Evolutionary conservation across 2,113 vertebrate genomes (phyloP).

Genomic region (Arizona elegans): DNA sequence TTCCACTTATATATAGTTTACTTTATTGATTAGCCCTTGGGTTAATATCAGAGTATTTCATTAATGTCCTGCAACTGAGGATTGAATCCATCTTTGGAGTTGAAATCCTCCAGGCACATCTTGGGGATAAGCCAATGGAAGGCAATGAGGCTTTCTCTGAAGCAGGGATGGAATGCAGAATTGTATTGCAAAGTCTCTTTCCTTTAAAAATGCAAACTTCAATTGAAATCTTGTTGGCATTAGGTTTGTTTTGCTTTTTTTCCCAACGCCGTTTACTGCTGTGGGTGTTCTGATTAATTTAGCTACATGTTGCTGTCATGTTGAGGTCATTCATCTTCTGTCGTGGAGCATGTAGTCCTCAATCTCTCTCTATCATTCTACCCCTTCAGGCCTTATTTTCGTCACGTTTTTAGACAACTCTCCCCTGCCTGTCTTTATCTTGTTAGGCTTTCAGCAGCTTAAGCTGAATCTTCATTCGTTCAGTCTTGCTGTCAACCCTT

Average conservation of each 20-base stretch:
- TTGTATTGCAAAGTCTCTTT: constrained; percentile 2
- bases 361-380: constrained; percentile 81
- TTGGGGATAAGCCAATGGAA: neutral
- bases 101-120: neutral
- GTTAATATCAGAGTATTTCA: neutral
- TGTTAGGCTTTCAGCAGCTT: constrained; percentile 75
- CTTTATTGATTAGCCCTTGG: too few relatives aligned
- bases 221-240: constrained; percentile 26
- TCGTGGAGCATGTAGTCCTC: constrained; percentile 78
- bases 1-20: neutral
- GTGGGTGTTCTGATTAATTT: constrained; percentile 80
- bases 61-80: neutral
- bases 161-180: neutral
- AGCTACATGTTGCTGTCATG: constrained; percentile 88
- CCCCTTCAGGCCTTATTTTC: constrained; percentile 82
- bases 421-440: constrained; percentile 79
- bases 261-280: constrained; percentile 55
- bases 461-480: constrained; percentile 74
- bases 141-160: neutral
- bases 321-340: constrained; percentile 80
- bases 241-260: constrained; percentile 62
- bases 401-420: constrained; percentile 75
- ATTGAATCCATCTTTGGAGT: neutral
- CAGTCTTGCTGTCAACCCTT: constrained; percentile 69
- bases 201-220: neutral